Conservation (phyloP, 2,113 vertebrate species). For the Psophia crepitans region DNA sequence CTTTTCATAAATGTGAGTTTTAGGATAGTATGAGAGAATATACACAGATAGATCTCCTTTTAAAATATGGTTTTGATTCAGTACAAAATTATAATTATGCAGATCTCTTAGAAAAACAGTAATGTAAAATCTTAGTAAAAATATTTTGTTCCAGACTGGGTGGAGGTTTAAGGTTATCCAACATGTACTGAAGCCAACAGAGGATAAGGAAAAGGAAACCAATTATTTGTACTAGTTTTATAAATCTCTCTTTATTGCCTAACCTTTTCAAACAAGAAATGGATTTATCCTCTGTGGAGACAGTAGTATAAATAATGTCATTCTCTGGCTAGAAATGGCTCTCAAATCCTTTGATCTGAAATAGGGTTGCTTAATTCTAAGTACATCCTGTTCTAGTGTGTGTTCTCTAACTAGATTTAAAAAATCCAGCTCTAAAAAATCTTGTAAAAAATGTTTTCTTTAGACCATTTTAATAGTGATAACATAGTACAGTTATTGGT, state of each 20-base stretch:
- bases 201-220: constrained; percentile 42
- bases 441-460: background rate
- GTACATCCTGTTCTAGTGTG: background rate
- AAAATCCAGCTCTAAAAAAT: background rate
- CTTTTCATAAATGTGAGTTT: background rate
- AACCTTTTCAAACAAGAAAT: constrained; percentile 59
- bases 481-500: background rate
- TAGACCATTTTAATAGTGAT: background rate
- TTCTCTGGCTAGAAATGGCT: constrained; percentile 27
- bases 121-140: background rate
- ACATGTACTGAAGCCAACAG: background rate
- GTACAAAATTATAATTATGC: background rate
- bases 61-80: background rate
- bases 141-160: background rate
- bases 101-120: background rate
- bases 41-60: background rate
- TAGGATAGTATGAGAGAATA: background rate
- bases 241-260: constrained; percentile 60
- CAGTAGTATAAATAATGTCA: constrained; percentile 45
- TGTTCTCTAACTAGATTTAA: background rate
- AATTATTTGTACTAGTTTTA: constrained; percentile 57
- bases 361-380: constrained; percentile 24
- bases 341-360: constrained; percentile 52
- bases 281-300: constrained; percentile 43
- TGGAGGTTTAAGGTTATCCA: constrained; percentile 49